Evolutionary conservation across 2,113 vertebrate species (phyloP), one percentile per base, ranked within the genome.

Genomic region (Cariama cristata): DNA sequence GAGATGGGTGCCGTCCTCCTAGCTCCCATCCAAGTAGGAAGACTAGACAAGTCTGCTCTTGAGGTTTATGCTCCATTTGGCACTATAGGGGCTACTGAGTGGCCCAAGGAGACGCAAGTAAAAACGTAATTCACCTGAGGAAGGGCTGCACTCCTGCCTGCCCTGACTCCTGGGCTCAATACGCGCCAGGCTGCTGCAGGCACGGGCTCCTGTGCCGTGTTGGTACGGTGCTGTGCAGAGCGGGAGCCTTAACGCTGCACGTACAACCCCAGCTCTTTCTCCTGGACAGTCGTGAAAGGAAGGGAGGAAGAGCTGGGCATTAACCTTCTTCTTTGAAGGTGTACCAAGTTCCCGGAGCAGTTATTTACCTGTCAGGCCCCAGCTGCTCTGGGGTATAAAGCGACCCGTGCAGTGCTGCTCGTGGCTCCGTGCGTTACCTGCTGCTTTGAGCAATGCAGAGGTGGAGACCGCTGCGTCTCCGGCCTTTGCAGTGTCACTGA

Each of bases 41-140:
- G 20, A 30, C 3, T 22, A 20, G 35, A 35, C 10, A 22, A 74
- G 38, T 33, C 45, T 2, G 5, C 24, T 69, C n/a, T 45, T 66
- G 42, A 79, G 69, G 6, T 56, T 63, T 50, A 8, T 24, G n/a
- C 32, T 88, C 33, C 24, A 11, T 7, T 59, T 72, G 27, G 49
- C 52, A 30, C n/a, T 38, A 33, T 16, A 9, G 62, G 27, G 15
- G 11, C 71, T 69, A 1, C 28, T 6, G 47, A 28, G 44, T 14
- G 38, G 28, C 38, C 33, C 33, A 23, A 50, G 76, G 33, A 72
- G 52, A 66, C 4, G 20, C 2, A 19, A 50, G 24, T 73, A 5
- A 27, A 64, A 42, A 3, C n/a, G 23, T 17, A 4, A 1, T 8
- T 38, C 0, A 0, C 14, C 24, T 0, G 0, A 42, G 30, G 42